Base-by-base conservation (phyloP, 2,888 invertebrate genomes). In the Cryptops parisi region DNA sequence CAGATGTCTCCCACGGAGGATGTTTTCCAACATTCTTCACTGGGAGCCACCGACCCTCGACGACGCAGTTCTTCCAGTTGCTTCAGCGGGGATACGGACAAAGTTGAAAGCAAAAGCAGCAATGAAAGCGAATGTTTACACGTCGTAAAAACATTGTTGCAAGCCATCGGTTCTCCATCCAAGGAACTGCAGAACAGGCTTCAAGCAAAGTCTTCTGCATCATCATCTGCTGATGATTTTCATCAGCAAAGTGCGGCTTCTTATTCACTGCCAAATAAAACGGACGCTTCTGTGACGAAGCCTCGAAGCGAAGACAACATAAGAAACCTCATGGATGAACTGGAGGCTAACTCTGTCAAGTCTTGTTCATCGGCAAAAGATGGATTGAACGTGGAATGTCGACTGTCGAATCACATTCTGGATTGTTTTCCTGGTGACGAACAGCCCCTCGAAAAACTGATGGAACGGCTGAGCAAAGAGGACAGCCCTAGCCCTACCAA, bases 91-190 rank as follows among this genome's bases (percentile, higher is more conserved):
- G 22, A 33, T 15, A 17, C 21, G 2, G 51, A 51, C 25, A 40
- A 51, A 43, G 24, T 51, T 3, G 51, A 51, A 26, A 40, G 51
- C 12, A 40, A 51, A 25, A 51, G 51, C 43, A 51, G 51, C 43
- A 51, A 43, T n/a, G 51, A 51, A 43, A 51, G 51, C 21, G 51
- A 51, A 41, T 51, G 51, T 25, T 23, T 51, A 17, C 21, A 41
- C 25, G 51, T 51, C 5, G 51, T 51, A n/a, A 51, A 51, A 21
- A 43, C 51, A 2, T 25, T 51, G 6, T 12, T 51, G 12, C 6
- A 26, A 2, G 51, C 43, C 9, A 51, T 51, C 6, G 25, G 43
- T 43, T 49, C 49, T 5, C 38, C 23, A 3, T 49, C 49, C 3
- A 22, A 27, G 5, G 49, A 49, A 23, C 12, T 49, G 12, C 49